Conservation (phyloP, 2,888 invertebrate genomes). For the Ptilodon capucinus region DNA sequence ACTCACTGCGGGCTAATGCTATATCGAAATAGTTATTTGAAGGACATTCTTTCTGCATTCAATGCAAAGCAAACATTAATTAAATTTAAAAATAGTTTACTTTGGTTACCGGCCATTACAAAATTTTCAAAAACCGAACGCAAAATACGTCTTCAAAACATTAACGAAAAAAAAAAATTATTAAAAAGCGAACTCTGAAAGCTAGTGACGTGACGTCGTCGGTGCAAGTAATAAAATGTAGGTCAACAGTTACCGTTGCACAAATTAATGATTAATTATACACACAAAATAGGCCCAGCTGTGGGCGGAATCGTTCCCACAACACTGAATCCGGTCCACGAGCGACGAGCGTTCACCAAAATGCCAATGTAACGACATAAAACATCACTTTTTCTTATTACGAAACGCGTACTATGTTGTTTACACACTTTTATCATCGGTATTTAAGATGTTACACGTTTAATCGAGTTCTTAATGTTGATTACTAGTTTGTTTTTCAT, state of each 20-base stretch:
- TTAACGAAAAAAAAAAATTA: not conserved
- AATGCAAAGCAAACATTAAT: not conserved
- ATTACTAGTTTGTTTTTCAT: constrained; percentile 11
- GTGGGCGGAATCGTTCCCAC: constrained; percentile 1
- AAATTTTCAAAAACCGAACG: not conserved
- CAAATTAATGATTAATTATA: constrained; percentile 1
- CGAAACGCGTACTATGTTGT: constrained; percentile 13
- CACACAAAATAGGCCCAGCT: not conserved
- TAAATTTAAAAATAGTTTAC: not conserved
- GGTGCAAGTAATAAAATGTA: constrained; percentile 19
- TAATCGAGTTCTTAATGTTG: constrained; percentile 2
- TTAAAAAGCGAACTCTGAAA: constrained; percentile 31
- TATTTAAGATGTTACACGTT: constrained; percentile 1
- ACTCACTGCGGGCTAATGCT: not conserved
- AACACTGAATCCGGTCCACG: constrained; percentile 7
- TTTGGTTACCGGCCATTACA: not conserved
- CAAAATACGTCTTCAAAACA: not conserved
- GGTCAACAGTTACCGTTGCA: constrained; percentile 29
- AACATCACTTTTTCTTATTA: constrained; percentile 17
- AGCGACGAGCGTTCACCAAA: constrained; percentile 20
- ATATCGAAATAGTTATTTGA: not conserved
- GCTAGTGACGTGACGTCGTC: constrained; percentile 37
- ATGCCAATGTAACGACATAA: constrained; percentile 8
- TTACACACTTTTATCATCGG: constrained; percentile 5
- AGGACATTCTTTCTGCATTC: not conserved